phyloP scores from a whole-genome alignment of 2,888 invertebrate species.

The Cryptocheilus praepositus region DNA sequence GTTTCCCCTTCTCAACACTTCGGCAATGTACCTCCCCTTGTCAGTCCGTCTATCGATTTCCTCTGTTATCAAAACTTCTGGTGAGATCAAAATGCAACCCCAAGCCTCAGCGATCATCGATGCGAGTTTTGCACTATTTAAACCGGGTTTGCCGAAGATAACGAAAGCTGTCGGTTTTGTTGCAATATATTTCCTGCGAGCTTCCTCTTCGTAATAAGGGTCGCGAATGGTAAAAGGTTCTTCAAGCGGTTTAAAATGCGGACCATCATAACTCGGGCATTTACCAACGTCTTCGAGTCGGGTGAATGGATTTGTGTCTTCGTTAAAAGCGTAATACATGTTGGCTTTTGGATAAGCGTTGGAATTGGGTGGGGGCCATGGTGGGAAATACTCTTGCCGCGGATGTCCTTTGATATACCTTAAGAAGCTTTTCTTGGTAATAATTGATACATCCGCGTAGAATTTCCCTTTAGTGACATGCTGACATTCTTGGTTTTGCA shows the following conservation, averaged over 20 bases:
- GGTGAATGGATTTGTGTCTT: conserved; percentile 73
- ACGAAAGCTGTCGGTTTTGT: conserved; percentile 78
- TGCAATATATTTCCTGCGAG: conserved; percentile 76
- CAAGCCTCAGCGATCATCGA: conserved; percentile 78
- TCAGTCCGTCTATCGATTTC: conserved; percentile 78
- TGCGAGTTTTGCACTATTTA: conserved; percentile 77
- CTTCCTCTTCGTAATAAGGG: conserved; percentile 77
- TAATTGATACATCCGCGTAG: conserved; percentile 50
- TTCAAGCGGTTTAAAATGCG: conserved; percentile 45
- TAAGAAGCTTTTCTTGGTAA: conserved; percentile 61
- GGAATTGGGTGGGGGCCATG: conserved; percentile 35
- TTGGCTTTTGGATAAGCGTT: conserved; percentile 71
- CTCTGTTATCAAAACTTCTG: conserved; percentile 77
- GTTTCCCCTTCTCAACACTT: conserved; percentile 78
- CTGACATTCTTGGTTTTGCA: background rate
- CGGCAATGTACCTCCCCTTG: conserved; percentile 79
- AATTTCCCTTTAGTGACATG: conserved; percentile 1
- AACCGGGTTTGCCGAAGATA: conserved; percentile 79
- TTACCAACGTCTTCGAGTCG: conserved; percentile 58
- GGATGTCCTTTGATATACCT: conserved; percentile 55
- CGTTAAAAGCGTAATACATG: conserved; percentile 74
- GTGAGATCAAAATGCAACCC: conserved; percentile 79
- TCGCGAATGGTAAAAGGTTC: conserved; percentile 58
- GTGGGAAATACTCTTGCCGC: conserved; percentile 5
- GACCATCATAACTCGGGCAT: conserved; percentile 13